Base-by-base conservation (phyloP, 2,888 invertebrate genomes). In the Ormyrus thymus region DNA sequence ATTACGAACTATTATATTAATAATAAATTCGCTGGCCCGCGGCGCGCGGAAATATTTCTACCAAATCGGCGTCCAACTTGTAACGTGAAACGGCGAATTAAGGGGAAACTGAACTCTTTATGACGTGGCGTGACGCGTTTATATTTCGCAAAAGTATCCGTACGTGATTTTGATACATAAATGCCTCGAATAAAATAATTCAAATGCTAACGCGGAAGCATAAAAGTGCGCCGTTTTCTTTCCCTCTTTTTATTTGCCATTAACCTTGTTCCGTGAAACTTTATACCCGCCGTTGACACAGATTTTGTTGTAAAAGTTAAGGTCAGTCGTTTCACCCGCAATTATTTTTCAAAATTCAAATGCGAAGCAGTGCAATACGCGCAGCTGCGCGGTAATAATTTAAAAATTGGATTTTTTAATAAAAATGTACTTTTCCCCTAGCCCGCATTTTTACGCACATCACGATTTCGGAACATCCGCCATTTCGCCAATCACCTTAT, bases 161-260 rank as follows among this genome's bases (percentile, higher is more conserved):
- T 66, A 66, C 56, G 59, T 66, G 66, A 66, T 74, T 74, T 74
- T 51, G 51, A 59, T 43, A 43, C 58, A 56, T 74, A 64, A 74
- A 48, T 15, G 50, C 29, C 10, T 45, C 5, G 10, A 48, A 64
- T 65, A 73, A 56, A 70, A 59, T 9, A 29, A 73, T 58, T 65
- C 10, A 65, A 74, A 55, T 1, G 56, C 58, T 45, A 74, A 74
- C 55, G 15, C 56, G 65, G 65, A 74, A 74, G 43, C 46, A 7
- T 10, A 64, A n/a, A 48, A 61, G 45, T 58, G 10, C 9, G 51
- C 45, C 15, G 59, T 43, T 61, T 70, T 71, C 15, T n/a, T 13
- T 58, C 4, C 58, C 50, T 29, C 29, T 74, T 58, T 43, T 56
- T 50, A 73, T 58, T 73, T 7, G 29, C 56, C 62, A 48, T 69